Percentiles rank a stretch among this genome's conserved stretches.
Evolutionary conservation across 1,140 invertebrate genomes (phyloP).

Genomic region (Trichonephila clavipes): DNA sequence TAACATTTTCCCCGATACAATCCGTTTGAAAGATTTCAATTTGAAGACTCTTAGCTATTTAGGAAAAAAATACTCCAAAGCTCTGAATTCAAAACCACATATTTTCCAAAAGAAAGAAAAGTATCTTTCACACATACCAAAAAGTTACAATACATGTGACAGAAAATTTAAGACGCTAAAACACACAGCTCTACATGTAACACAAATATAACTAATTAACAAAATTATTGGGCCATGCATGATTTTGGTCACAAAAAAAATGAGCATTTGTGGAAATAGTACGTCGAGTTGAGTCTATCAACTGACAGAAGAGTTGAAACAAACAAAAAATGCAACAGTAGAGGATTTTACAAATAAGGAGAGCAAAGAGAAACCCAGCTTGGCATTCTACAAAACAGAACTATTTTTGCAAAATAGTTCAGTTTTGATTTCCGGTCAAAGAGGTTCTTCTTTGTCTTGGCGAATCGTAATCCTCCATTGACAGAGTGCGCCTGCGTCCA

Average conservation of each 20-base stretch:
- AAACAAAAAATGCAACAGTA: slow-evolving; percentile 1
- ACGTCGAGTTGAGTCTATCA: neutral
- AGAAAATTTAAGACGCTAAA: neutral
- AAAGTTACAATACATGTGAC: neutral
- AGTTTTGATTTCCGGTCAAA: slow-evolving; percentile 65
- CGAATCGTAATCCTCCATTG: slow-evolving; percentile 79
- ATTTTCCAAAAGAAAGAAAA: no score
- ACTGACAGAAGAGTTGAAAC: neutral
- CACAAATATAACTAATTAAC: neutral
- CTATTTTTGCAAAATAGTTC: neutral
- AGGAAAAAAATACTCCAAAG: no score
- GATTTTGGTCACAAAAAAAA: slow-evolving; percentile 20
- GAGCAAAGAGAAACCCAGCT: slow-evolving; percentile 38
- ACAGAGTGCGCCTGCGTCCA: slow-evolving; percentile 78
- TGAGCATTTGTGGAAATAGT: slow-evolving; percentile 18
- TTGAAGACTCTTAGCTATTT: no score
- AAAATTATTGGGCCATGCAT: slow-evolving; percentile 29
- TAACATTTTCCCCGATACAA: no score
- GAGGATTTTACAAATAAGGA: neutral
- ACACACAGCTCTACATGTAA: slow-evolving; percentile 12
- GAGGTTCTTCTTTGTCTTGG: slow-evolving; percentile 72
- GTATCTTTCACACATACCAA: neutral
- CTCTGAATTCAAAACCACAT: no score
- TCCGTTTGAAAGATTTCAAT: no score
- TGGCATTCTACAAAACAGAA: neutral